Evolutionary conservation across 2,797 vertebrate genomes (phyloP).

Genomic region (Scarus forsteni): DNA sequence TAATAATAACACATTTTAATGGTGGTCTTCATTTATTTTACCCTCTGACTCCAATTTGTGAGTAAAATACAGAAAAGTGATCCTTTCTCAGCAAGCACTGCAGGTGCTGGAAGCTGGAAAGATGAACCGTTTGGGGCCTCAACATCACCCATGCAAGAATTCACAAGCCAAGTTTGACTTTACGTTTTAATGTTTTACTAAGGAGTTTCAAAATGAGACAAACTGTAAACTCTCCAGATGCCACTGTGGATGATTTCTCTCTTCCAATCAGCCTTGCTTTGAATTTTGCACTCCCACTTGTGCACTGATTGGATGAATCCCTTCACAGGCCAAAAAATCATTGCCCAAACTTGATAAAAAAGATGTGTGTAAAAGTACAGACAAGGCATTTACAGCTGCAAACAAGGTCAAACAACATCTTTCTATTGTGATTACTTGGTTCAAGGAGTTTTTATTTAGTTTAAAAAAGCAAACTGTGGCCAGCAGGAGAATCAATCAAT

Average conservation of each 20-base stretch:
- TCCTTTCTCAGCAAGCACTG: background rate
- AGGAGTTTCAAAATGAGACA: too few relatives aligned
- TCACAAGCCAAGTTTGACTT: background rate
- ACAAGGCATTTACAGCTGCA: background rate
- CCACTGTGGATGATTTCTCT: too few relatives aligned
- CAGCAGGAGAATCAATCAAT: background rate
- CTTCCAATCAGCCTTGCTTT: too few relatives aligned
- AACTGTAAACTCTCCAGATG: too few relatives aligned
- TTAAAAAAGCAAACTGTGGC: background rate
- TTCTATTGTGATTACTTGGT: background rate
- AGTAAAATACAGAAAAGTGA: conserved; percentile 6
- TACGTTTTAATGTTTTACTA: too few relatives aligned
- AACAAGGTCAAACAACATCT: background rate
- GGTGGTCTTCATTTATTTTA: conserved; percentile 2
- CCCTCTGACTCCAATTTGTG: conserved; percentile 12
- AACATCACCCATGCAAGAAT: conserved; percentile 1
- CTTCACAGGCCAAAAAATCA: background rate
- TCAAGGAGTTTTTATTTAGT: background rate
- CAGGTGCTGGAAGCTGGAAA: conserved; percentile 7
- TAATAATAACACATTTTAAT: background rate
- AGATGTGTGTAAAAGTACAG: background rate
- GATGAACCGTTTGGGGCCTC: conserved; percentile 16
- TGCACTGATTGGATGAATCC: background rate
- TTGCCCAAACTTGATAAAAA: background rate
- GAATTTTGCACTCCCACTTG: background rate